These are phyloP conservation scores for Pterophyllum scalare DNA, from an alignment of 2,113 vertebrate species.

Conservation along the genomic window DNA sequence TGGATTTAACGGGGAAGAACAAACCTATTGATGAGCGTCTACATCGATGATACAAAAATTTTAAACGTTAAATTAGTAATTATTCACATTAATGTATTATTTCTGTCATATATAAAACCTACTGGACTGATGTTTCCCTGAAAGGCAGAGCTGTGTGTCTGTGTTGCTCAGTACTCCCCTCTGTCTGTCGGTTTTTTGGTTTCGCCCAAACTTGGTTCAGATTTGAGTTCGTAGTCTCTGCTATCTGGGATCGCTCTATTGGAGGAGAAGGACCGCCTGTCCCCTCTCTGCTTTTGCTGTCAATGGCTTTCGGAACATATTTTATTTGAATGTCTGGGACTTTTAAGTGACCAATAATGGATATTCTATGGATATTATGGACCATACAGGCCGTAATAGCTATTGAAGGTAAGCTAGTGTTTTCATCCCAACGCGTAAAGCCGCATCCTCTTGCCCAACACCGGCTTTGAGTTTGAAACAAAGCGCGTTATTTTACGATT, in stretches of 20 bases:
- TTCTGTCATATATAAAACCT: accelerated
- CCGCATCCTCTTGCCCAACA: constrained; percentile 53
- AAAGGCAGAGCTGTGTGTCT: not conserved
- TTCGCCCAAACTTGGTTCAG: constrained; percentile 81
- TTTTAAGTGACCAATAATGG: constrained; percentile 81
- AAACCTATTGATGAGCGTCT: not conserved
- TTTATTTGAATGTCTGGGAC: constrained; percentile 82
- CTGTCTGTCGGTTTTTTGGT: constrained; percentile 80
- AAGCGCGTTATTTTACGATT: constrained; percentile 45
- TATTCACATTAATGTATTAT: accelerated
- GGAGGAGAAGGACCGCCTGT: constrained; percentile 79
- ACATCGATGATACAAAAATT: not conserved
- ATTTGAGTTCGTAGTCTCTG: constrained; percentile 77
- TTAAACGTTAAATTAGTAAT: accelerated
- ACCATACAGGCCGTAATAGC: constrained; percentile 81
- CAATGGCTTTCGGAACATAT: constrained; percentile 83
- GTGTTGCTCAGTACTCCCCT: constrained; percentile 59
- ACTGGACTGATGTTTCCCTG: accelerated
- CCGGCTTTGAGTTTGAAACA: constrained; percentile 68
- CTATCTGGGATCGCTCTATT: constrained; percentile 73
- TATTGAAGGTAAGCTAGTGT: constrained; percentile 83
- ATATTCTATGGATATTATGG: constrained; percentile 87
- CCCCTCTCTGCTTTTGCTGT: constrained; percentile 70
- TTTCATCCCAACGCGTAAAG: constrained; percentile 41
- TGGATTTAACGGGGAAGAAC: constrained; percentile 30